phyloP scores from a whole-genome alignment of 2,113 vertebrate species.

The Salvator merianae region DNA sequence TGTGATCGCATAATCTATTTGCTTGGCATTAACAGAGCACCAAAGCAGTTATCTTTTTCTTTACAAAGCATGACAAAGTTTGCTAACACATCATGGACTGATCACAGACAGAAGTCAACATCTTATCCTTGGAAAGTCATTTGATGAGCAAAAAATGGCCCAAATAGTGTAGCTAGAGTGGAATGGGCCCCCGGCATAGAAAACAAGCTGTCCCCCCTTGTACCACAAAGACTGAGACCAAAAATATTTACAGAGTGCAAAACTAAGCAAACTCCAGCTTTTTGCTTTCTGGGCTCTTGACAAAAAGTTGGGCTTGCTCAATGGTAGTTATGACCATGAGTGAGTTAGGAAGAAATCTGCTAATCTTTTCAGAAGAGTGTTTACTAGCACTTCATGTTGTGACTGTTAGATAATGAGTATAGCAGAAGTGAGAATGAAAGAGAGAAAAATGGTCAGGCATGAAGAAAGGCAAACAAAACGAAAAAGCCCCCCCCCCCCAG shows the following conservation, averaged over 20 bases:
- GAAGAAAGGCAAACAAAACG: too few relatives aligned
- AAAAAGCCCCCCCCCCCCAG: too few relatives aligned
- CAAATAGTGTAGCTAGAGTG: too few relatives aligned
- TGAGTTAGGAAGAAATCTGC: not conserved
- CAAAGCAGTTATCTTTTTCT: not conserved
- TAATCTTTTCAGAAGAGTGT: not conserved
- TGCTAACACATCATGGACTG: not conserved
- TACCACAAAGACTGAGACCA: too few relatives aligned
- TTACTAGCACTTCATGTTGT: not conserved
- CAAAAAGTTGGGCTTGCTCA: too few relatives aligned
- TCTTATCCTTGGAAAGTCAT: not conserved
- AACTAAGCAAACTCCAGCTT: too few relatives aligned
- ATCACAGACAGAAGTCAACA: not conserved
- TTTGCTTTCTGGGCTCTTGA: too few relatives aligned
- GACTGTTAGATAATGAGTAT: not conserved
- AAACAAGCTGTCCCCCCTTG: too few relatives aligned
- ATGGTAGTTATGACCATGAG: too few relatives aligned
- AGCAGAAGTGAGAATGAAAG: not conserved
- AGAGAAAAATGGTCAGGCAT: too few relatives aligned
- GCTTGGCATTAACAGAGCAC: not conserved
- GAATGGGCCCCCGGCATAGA: too few relatives aligned
- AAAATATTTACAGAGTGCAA: too few relatives aligned
- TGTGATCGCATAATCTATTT: not conserved
- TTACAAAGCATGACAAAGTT: not conserved
- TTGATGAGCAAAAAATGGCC: not conserved